Evolutionary conservation across 2,113 vertebrate genomes (phyloP), one percentile per base, ranked within the genome.

Genomic region (Mus pahari): DNA sequence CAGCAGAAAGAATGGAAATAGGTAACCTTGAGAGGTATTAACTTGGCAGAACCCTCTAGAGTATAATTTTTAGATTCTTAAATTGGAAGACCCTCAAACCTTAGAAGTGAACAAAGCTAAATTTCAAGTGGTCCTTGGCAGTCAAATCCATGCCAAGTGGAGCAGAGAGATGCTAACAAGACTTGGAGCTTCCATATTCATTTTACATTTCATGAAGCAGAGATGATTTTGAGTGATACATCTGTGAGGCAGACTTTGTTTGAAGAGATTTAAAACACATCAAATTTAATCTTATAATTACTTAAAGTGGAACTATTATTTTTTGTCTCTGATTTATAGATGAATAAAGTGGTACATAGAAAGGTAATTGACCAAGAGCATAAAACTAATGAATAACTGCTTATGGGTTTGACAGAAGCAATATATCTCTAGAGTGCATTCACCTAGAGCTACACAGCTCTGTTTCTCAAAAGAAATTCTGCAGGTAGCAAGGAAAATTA

Each of bases 331-430:
- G 53, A 62, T 62, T 86, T 81, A 73, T 28, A 95, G 79, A 75
- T 88, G 13, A 88, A 88, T 39, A 92, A 97, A 88, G 19, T 77
- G 39, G 45, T n/a, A 5, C 13, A 70, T 22, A 94, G 58, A 97
- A 36, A 90, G 1, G 11, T 82, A 86, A 89, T 50, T 83, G 50
- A 7, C 48, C 22, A 89, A 45, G 14, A 86, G 4, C 16, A 86
- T 13, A 55, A 2, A 92, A 36, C 10, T 74, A 94, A 24, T 73
- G 4, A 87, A 16, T 95, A 48, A 73, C 13, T n/a, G 50, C 55
- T n/a, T 77, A 22, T 1, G 58, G 19, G 33, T 88, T 28, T 70
- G 48, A 87, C 31, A 24, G 62, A 84, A 17, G 26, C 68, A 84
- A 28, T 26, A 24, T 74, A 60, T 10, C n/a, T 75, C 28, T 24